Evolutionary conservation across 2,888 invertebrate genomes (phyloP).

Genomic region (Agrochola lota): DNA sequence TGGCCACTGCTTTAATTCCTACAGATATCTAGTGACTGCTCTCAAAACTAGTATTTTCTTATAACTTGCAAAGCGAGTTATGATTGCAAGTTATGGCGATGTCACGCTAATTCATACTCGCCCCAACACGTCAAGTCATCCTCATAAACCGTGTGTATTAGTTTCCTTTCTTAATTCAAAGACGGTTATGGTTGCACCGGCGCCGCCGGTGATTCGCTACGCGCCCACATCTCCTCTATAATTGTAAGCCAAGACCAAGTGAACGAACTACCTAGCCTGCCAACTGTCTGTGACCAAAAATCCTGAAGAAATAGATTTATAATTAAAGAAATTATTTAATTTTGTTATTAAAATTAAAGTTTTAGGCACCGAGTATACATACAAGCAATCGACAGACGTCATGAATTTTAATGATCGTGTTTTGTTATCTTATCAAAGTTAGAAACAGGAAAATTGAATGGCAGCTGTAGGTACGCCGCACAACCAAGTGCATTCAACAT

Average conservation of each 20-base stretch:
- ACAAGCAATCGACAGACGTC: background rate
- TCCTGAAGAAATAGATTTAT: background rate
- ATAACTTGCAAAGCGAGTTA: constrained; percentile 52
- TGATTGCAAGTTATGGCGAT: constrained; percentile 60
- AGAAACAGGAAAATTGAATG: constrained; percentile 23
- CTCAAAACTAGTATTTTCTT: constrained; percentile 55
- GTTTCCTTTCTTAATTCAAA: constrained; percentile 71
- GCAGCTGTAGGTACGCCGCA: background rate
- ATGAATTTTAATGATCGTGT: constrained; percentile 1
- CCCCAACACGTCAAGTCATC: constrained; percentile 52
- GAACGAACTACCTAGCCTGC: constrained; percentile 71
- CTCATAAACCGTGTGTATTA: constrained; percentile 67
- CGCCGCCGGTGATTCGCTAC: constrained; percentile 81
- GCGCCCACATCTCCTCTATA: constrained; percentile 75
- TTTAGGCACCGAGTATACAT: background rate
- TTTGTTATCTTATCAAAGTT: constrained; percentile 15
- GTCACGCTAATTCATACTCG: constrained; percentile 65
- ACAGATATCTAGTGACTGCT: constrained; percentile 14
- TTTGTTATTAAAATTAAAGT: background rate
- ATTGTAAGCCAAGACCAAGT: constrained; percentile 72
- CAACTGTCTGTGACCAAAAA: constrained; percentile 65
- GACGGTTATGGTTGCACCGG: constrained; percentile 74
- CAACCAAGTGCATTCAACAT: background rate
- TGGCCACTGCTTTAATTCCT: constrained; percentile 20
- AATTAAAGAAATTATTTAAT: too few species aligned